Conservation (phyloP, 2,797 vertebrate species). For the Sarcophilus harrisii region DNA sequence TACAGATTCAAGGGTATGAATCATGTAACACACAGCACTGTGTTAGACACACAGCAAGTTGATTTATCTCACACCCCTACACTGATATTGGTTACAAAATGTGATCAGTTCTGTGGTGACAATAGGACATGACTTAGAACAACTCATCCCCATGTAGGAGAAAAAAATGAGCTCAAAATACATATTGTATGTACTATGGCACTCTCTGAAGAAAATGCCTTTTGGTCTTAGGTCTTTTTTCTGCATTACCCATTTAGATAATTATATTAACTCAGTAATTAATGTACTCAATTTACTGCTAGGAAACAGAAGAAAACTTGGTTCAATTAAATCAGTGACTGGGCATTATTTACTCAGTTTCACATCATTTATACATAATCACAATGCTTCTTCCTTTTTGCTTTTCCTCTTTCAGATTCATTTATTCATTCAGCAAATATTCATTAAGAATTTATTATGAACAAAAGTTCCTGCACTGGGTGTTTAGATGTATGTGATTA, state of each 20-base stretch:
- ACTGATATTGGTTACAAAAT: neutral
- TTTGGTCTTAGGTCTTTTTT: neutral
- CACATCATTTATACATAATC: neutral
- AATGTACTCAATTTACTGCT: neutral
- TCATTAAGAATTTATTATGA: neutral
- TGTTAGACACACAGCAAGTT: neutral
- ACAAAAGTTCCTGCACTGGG: neutral
- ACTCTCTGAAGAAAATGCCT: neutral
- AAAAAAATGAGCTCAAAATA: neutral
- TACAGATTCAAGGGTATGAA: neutral
- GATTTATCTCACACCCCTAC: neutral
- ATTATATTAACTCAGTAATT: neutral
- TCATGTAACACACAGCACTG: neutral
- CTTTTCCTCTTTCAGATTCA: neutral
- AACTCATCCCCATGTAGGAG: neutral
- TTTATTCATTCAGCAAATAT: neutral
- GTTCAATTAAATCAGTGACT: neutral
- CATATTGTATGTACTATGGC: neutral
- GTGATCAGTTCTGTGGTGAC: neutral
- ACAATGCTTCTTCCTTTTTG: neutral
- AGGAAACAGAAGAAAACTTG: neutral
- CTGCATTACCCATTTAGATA: neutral
- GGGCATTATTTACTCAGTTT: neutral
- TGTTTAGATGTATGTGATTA: neutral
- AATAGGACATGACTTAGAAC: neutral